These are phyloP conservation scores for Sylvia borin DNA, from an alignment of 2,797 vertebrate genomes.

Conservation along the genomic window DNA sequence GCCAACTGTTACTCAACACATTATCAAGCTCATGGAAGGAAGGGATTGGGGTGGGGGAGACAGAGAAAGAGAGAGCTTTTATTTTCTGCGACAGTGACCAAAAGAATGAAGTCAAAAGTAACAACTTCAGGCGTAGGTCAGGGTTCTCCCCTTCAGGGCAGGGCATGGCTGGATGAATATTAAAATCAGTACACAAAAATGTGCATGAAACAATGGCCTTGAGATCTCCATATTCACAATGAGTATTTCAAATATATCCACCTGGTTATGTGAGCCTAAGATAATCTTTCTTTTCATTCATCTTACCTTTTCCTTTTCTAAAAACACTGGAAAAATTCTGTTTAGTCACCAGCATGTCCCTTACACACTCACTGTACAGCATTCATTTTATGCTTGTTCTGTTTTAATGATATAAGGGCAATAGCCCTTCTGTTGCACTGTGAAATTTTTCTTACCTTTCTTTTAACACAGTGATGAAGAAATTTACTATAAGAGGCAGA, in stretches of 20 bases:
- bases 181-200: not conserved
- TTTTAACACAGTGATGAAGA: not conserved
- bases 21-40: not conserved
- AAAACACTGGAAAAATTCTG: not conserved
- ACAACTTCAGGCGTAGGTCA: not conserved
- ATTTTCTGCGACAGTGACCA: not conserved
- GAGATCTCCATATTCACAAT: not conserved
- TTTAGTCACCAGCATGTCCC: not conserved
- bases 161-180: not conserved
- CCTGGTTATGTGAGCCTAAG: not conserved
- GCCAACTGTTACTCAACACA: conserved; percentile 55
- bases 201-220: not conserved
- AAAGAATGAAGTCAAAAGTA: not conserved
- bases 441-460: not conserved
- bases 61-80: not conserved
- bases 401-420: not conserved
- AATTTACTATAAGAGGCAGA: not conserved
- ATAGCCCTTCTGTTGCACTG: not conserved
- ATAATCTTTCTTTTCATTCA: not conserved
- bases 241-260: not conserved
- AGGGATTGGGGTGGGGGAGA: not conserved
- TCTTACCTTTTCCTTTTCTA: not conserved
- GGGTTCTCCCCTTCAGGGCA: not conserved
- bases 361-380: not conserved
- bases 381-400: not conserved